Base-by-base conservation (phyloP, 2,797 vertebrate genomes). In the Meriones psammophilus region DNA sequence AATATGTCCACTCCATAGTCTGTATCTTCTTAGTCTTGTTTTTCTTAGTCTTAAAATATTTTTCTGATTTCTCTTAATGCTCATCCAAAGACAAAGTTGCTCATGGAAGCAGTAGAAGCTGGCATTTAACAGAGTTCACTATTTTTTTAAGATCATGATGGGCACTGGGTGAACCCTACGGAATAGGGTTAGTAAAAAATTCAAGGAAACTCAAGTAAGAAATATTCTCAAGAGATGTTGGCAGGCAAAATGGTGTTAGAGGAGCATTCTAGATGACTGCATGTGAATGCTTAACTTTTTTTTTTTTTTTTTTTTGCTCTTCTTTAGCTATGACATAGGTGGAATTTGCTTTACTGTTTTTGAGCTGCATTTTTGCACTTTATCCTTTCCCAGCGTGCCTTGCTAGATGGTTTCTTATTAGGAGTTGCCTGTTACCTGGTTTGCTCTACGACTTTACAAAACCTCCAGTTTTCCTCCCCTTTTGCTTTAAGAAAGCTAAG, bases 401-500 rank as follows among this genome's bases (percentile, higher is more conserved):
- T 93, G 84, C 56, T 94, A 89, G 33, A 84, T 64, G 92, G 68
- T 85, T 93, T 90, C 46, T 73, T 81, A 80, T 77, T 73, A 93
- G 56, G 58, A 64, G 50, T 89, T 87, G 95, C 90, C 56, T 80
- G 73, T 58, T 42, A 92, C 76, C 86, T 89, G 88, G 33, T 87
- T 90, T 88, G 46, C 66, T 96, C 68, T 84, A 91, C 66, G 78
- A 36, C 69, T 91, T 83, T 80, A 22, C 18, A 36, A 36, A 69
- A 56, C 66, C 46, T 90, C 81, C 88, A 71, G 13, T 60, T 81
- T 91, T 90, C 78, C 94, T 81, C 71, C 62, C 96, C 80, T 80
- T 97, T 91, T 93, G 79, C 92, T 89, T 88, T 97, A 94, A 94
- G 79, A 97, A 86, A 96, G 60, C 88, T 74, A 68, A 97, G 93